Conservation (phyloP, 2,797 vertebrate species). For the Sebastes glaucus region DNA sequence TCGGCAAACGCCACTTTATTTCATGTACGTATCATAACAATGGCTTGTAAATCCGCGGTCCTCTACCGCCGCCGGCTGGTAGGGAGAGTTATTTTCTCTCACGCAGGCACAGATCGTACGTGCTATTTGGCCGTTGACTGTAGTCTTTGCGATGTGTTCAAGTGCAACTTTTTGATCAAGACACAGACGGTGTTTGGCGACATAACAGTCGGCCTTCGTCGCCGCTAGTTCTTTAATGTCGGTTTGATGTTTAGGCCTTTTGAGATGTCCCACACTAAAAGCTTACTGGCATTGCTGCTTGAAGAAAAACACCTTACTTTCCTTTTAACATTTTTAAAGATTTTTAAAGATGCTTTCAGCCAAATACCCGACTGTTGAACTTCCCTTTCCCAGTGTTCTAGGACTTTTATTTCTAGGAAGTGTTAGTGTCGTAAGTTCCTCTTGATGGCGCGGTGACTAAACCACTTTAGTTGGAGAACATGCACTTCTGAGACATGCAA, state of each 20-base stretch:
- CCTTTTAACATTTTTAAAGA: background rate
- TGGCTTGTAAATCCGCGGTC: background rate
- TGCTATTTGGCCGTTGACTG: background rate
- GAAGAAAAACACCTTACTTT: background rate
- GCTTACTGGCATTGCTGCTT: background rate
- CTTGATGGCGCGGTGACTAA: constrained; percentile 59
- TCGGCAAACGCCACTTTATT: background rate
- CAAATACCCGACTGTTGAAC: background rate
- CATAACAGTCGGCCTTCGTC: background rate
- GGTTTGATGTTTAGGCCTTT: background rate
- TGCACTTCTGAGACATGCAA: constrained; percentile 62
- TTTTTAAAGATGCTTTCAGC: background rate
- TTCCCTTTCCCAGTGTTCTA: constrained; percentile 17
- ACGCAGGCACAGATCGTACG: background rate
- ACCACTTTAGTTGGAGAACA: constrained; percentile 63
- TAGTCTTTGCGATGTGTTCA: background rate
- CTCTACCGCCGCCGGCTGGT: background rate
- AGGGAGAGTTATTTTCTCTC: background rate
- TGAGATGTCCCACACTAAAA: background rate
- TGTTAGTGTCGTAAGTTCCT: constrained; percentile 63
- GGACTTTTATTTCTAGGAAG: constrained; percentile 57
- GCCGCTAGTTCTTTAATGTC: background rate
- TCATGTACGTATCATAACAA: background rate
- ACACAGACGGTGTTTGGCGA: too few relatives aligned
- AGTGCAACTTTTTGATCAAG: background rate